Conservation (phyloP, 2,888 invertebrate genomes). For the Chrysopilus asiliformis region DNA sequence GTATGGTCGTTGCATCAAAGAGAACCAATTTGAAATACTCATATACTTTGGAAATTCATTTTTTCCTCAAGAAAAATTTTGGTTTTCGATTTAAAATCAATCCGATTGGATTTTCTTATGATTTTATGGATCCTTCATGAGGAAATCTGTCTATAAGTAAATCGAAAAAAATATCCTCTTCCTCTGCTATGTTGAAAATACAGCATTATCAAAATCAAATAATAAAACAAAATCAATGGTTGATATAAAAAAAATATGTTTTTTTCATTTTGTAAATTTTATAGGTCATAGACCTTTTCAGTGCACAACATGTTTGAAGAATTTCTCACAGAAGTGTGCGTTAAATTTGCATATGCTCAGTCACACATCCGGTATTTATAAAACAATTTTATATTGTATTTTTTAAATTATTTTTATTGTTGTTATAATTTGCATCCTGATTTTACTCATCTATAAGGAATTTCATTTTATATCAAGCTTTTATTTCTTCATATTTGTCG, state of each 20-base stretch:
- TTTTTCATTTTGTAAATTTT: conserved; percentile 11
- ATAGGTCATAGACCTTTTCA: conserved; percentile 40
- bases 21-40: too few relatives aligned
- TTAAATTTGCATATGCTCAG: conserved; percentile 47
- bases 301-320: conserved; percentile 45
- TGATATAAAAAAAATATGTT: too few relatives aligned
- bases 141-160: too few relatives aligned
- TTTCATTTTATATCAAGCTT: not conserved
- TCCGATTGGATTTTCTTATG: too few relatives aligned
- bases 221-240: conserved; percentile 4
- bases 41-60: too few relatives aligned
- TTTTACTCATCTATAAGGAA: not conserved
- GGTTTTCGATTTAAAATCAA: too few relatives aligned
- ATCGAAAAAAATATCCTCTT: conserved; percentile 4
- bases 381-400: conserved; percentile 4
- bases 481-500: too few relatives aligned
- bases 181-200: conserved; percentile 5
- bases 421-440: not conserved
- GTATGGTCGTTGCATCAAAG: too few relatives aligned
- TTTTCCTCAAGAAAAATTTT: too few relatives aligned
- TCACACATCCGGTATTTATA: conserved; percentile 32
- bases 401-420: not conserved
- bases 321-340: conserved; percentile 45
- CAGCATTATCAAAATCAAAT: not conserved
- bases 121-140: too few relatives aligned